A percentile compares a stretch with the other conserved stretches of the same genome.
Conservation (phyloP, 2,888 invertebrate species). For the Diarsia mendica region DNA sequence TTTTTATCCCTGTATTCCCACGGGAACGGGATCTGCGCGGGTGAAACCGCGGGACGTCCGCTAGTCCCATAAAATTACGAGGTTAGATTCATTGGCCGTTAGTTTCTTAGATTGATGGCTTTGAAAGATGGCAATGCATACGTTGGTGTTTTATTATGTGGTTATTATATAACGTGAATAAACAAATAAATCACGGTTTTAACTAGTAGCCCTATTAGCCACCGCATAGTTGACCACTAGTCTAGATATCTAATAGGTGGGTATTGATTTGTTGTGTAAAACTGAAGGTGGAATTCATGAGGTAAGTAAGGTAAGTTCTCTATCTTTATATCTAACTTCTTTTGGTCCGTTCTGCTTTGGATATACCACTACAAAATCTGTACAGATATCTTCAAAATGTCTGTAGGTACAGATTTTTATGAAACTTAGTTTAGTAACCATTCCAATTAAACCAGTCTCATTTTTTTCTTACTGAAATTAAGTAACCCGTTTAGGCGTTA, state of each 20-base stretch:
- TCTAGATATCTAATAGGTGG: constrained; percentile 20
- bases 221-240: neutral
- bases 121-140: constrained; percentile 21
- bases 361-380: neutral
- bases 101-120: constrained; percentile 45
- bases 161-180: constrained; percentile 40
- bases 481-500: neutral
- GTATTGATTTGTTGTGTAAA: constrained; percentile 24
- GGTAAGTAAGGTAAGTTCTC: neutral
- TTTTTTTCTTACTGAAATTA: too few relatives aligned
- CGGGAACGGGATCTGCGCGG: too few relatives aligned
- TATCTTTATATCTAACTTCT: neutral
- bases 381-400: too few relatives aligned
- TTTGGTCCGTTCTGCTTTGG: neutral
- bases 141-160: constrained; percentile 37
- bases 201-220: constrained; percentile 7
- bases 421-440: neutral
- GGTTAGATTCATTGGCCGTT: constrained; percentile 18
- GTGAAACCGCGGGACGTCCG: too few relatives aligned
- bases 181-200: constrained; percentile 34
- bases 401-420: neutral
- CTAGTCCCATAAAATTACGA: constrained; percentile 37
- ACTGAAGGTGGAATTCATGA: neutral
- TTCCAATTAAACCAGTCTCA: neutral
- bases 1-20: too few relatives aligned